Conservation (phyloP, 2,888 invertebrate species). For the Drosophila peninsularis region DNA sequence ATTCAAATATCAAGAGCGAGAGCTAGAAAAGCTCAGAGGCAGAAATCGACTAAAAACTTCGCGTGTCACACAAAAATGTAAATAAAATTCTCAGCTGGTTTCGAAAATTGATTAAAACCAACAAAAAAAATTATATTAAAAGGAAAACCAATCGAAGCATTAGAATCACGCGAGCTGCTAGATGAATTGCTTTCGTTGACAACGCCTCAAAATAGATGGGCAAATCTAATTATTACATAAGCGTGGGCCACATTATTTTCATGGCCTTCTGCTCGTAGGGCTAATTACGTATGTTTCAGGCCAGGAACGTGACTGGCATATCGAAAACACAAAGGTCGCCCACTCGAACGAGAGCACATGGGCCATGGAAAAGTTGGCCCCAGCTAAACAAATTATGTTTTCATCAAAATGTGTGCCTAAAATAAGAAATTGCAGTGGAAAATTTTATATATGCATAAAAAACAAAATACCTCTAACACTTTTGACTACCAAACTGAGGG, state of each 20-base stretch:
- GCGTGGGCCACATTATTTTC: constrained; percentile 1
- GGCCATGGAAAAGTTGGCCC: constrained; percentile 24
- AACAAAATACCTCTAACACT: neutral
- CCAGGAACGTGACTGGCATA: constrained; percentile 45
- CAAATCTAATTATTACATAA: constrained; percentile 23
- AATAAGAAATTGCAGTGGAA: constrained; percentile 55
- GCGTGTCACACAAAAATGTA: constrained; percentile 35
- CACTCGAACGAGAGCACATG: constrained; percentile 8
- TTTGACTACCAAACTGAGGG: constrained; percentile 5
- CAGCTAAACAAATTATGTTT: constrained; percentile 36
- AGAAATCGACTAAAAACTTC: constrained; percentile 11
- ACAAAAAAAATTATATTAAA: constrained; percentile 1
- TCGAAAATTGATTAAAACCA: constrained; percentile 1
- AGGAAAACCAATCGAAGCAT: neutral
- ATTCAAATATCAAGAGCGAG: constrained; percentile 21
- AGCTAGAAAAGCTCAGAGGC: constrained; percentile 19
- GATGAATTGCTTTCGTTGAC: neutral
- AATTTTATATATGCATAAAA: constrained; percentile 30
- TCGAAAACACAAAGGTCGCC: constrained; percentile 38
- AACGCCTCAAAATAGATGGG: neutral
- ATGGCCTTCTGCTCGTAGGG: constrained; percentile 19
- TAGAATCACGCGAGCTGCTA: constrained; percentile 3
- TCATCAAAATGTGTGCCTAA: constrained; percentile 60
- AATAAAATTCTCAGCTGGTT: constrained; percentile 25
- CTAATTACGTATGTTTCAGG: constrained; percentile 31